Conservation (phyloP, 2,888 invertebrate species). For the Malthinus flaveolus region DNA sequence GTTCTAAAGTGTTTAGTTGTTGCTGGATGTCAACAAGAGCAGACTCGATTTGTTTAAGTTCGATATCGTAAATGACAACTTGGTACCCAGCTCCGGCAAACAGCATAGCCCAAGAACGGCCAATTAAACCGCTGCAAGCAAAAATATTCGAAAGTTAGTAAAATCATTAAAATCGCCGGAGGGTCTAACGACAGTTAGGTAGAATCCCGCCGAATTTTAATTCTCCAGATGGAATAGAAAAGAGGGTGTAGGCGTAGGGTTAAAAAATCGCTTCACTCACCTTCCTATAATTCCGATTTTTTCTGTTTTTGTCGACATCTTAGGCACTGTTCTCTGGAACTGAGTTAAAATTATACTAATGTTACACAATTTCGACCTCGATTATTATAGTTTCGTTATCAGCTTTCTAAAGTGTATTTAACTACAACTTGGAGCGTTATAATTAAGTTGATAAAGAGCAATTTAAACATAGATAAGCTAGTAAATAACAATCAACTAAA, state of each 20-base stretch:
- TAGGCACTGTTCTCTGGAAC: background rate
- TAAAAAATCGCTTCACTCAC: slow-evolving; percentile 50
- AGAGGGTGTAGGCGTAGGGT: no score
- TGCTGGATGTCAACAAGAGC: slow-evolving; percentile 75
- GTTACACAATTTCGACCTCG: background rate
- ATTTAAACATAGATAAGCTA: background rate
- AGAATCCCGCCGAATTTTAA: slow-evolving; percentile 7
- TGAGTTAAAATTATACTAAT: background rate
- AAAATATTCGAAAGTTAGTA: background rate
- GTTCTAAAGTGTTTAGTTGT: slow-evolving; percentile 73
- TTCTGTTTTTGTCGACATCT: slow-evolving; percentile 56
- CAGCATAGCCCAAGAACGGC: slow-evolving; percentile 96
- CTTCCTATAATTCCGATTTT: slow-evolving; percentile 79
- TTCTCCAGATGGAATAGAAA: background rate
- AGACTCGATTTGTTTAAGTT: slow-evolving; percentile 71
- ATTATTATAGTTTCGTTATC: slow-evolving; percentile 1
- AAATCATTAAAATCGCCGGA: background rate
- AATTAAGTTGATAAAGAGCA: background rate
- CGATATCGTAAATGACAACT: slow-evolving; percentile 84
- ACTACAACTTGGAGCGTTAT: background rate
- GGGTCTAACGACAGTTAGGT: background rate
- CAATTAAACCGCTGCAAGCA: slow-evolving; percentile 84
- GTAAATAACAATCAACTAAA: no score
- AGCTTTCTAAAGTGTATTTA: slow-evolving; percentile 3
- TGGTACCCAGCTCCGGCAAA: slow-evolving; percentile 91